A percentile compares a stretch with the other conserved stretches of the same genome.
Conservation (phyloP, 1,140 invertebrate genomes). For the Drosophila varians region DNA sequence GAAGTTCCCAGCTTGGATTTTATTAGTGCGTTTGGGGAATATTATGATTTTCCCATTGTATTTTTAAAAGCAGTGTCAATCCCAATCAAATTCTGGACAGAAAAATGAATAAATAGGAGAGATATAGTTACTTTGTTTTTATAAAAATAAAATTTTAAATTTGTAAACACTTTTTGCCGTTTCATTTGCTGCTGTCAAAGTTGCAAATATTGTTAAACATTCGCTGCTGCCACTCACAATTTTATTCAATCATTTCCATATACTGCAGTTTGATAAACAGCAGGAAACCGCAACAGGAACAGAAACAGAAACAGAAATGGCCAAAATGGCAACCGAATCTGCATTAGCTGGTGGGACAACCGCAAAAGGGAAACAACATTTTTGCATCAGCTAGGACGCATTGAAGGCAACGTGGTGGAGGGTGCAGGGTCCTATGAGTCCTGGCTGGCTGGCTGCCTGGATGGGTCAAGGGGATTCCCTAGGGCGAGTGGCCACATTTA, state of each 20-base stretch:
- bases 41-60: too few species aligned
- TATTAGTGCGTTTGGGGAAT: too few species aligned
- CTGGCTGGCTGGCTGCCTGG: not conserved
- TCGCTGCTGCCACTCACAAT: not conserved
- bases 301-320: conserved; percentile 12
- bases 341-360: conserved; percentile 39
- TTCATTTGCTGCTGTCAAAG: not conserved
- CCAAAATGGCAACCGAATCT: conserved; percentile 29
- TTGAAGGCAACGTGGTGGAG: conserved; percentile 9
- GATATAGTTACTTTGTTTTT: not conserved
- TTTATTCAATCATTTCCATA: conserved; percentile 53
- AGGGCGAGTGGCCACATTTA: conserved; percentile 53
- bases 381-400: conserved; percentile 31
- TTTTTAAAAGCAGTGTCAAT: too few species aligned
- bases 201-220: conserved; percentile 40
- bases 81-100: too few species aligned
- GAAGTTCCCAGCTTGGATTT: too few species aligned
- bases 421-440: not conserved
- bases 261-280: conserved; percentile 65
- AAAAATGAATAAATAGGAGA: too few species aligned
- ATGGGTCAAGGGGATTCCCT: not conserved
- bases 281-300: conserved; percentile 50
- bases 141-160: not conserved
- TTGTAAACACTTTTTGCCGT: not conserved
- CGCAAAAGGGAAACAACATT: conserved; percentile 54